Percentiles rank a stretch among this genome's conserved stretches.
Evolutionary conservation across 2,888 invertebrate species (phyloP).

Genomic region (Mayetiola destructor): DNA sequence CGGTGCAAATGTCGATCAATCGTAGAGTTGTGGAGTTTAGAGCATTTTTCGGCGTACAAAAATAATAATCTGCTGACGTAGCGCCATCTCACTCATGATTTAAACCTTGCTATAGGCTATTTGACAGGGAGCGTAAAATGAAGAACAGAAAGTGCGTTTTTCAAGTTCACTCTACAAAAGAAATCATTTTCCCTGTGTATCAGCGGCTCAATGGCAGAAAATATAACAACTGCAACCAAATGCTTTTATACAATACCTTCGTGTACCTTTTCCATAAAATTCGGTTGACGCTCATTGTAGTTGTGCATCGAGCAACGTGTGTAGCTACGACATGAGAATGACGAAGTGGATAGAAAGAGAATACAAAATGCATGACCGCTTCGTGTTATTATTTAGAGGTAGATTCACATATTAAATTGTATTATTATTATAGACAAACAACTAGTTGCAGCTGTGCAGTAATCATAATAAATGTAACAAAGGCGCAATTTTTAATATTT

Average conservation of each 20-base stretch:
- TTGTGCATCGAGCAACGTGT: neutral
- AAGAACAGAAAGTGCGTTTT: neutral
- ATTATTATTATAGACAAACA: conserved; percentile 5
- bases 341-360: too few species aligned
- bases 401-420: too few species aligned
- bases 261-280: too few species aligned
- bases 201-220: conserved; percentile 1
- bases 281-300: too few species aligned
- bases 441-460: conserved; percentile 12
- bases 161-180: neutral
- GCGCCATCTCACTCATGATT: conserved; percentile 5
- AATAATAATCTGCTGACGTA: neutral
- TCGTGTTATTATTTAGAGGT: neutral
- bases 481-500: conserved; percentile 10
- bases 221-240: too few species aligned
- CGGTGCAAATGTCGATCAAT: too few species aligned
- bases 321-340: neutral
- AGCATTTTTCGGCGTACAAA: too few species aligned
- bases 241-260: too few species aligned
- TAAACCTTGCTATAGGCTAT: too few species aligned
- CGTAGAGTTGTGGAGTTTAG: too few species aligned
- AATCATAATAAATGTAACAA: conserved; percentile 12
- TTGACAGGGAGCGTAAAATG: too few species aligned
- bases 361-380: conserved; percentile 3
- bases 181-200: neutral